phyloP scores from a whole-genome alignment of 1,140 invertebrate species.

The Agrypnia vestita region DNA sequence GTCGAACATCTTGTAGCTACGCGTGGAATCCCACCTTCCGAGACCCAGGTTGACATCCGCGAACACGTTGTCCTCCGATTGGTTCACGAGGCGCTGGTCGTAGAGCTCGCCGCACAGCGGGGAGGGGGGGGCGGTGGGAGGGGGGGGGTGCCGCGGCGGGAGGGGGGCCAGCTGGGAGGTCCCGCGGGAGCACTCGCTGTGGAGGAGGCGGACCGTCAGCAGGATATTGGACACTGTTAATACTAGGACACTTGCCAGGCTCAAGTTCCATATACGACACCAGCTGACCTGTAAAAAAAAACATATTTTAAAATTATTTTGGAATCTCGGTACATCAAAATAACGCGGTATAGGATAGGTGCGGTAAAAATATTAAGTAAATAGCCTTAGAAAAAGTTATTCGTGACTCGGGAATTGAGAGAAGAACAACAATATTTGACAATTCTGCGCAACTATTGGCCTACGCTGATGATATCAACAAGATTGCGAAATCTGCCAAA shows the following conservation, averaged over 20 bases:
- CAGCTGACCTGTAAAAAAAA: constrained; percentile 65
- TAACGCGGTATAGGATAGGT: too few relatives aligned
- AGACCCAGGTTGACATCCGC: constrained; percentile 77
- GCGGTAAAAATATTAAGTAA: too few relatives aligned
- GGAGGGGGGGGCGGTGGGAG: constrained; percentile 62
- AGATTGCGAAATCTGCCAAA: too few relatives aligned
- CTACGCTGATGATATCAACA: too few relatives aligned
- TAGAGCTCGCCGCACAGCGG: constrained; percentile 66
- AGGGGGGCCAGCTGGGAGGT: constrained; percentile 49
- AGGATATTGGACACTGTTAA: constrained; percentile 80
- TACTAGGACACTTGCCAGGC: constrained; percentile 76
- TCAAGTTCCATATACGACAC: constrained; percentile 81
- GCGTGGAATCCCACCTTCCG: constrained; percentile 82
- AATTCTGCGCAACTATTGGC: too few relatives aligned
- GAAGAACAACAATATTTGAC: too few relatives aligned
- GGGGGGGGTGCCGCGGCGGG: constrained; percentile 62
- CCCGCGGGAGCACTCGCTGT: constrained; percentile 66
- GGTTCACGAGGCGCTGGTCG: constrained; percentile 63
- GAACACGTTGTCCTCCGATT: constrained; percentile 70
- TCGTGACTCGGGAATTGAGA: too few relatives aligned
- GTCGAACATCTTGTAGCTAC: constrained; percentile 82
- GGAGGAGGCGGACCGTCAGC: constrained; percentile 79
- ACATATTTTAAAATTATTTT: background rate
- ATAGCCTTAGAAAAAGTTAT: too few relatives aligned
- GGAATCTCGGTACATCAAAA: too few relatives aligned